Evolutionary conservation across 2,888 invertebrate genomes (phyloP), one percentile per base, ranked within the genome.

Genomic region (Ichneumon xanthorius): DNA sequence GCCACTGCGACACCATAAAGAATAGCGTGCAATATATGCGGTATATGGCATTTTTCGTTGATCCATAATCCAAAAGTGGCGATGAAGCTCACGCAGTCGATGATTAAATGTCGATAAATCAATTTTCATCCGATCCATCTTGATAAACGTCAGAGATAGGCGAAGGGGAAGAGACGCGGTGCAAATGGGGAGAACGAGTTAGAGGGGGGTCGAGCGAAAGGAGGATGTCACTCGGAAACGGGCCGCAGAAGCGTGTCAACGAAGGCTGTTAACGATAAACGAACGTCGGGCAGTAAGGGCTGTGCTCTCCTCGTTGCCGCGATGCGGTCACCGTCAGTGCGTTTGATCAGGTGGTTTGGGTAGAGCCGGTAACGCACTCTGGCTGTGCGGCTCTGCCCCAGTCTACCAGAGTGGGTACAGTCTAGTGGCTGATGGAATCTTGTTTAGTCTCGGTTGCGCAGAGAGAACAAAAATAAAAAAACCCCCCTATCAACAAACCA

Each of bases 241-340:
- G 73, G 85, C 63, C 63, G 70, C 68, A 73, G 65, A 45, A 78
- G 75, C 82, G 78, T 79, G 81, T 77, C 77, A 75, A 79, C 84
- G 79, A 84, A 86, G 79, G 88, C 88, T 88, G 87, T 87, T 85
- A 87, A 86, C 87, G 86, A 83, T 87, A 86, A 88, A 87, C 82
- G 84, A 87, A 85, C 84, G 83, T 87, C 77, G 86, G 71, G 77
- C 80, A 80, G 83, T 80, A 80, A 84, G 76, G 76, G 65, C 65
- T 65, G 19, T 4, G 14, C 22, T 48, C 58, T 45, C 19, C 40
- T 75, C 65, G 48, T 30, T 6, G 33, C 16, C 65, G 22, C 9
- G n/a, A 30, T 65, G 16, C 40, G 19, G 26, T 71, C 71, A 71
- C 45, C 72, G 55, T 67, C 72, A 65, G 40, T 81, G 84, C 84